A percentile compares a stretch with the other conserved stretches of the same genome.
Conservation (phyloP, 2,113 vertebrate genomes). For the Tragelaphus imberbis region DNA sequence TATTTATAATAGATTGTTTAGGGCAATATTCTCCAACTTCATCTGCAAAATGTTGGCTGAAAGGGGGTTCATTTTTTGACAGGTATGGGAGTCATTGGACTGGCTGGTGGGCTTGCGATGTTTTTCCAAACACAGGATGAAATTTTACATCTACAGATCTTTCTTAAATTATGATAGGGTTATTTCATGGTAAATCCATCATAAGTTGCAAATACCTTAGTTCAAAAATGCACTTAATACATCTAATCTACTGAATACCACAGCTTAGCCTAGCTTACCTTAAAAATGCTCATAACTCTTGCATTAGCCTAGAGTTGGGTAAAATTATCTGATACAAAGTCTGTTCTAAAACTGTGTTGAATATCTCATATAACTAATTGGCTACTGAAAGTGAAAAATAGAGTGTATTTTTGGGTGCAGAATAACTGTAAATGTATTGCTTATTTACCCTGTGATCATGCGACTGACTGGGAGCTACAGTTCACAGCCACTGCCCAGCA, state of each 20-base stretch:
- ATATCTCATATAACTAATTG: neutral
- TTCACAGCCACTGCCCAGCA: neutral
- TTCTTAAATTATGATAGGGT: neutral
- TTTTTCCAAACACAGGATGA: accelerated
- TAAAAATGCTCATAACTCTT: neutral
- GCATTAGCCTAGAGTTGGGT: neutral
- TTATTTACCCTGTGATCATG: neutral
- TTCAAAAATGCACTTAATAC: neutral
- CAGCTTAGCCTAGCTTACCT: neutral
- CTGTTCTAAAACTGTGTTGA: neutral
- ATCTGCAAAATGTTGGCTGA: neutral
- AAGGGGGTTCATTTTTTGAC: accelerated
- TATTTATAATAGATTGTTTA: neutral
- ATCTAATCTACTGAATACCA: neutral
- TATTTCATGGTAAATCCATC: neutral
- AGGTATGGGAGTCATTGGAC: accelerated
- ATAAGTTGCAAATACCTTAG: neutral
- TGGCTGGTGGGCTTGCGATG: accelerated
- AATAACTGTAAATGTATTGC: neutral
- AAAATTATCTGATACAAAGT: neutral
- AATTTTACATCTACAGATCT: neutral
- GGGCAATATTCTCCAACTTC: neutral
- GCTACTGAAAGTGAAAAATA: neutral
- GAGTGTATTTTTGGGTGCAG: neutral
- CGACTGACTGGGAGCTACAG: accelerated